phyloP scores from a whole-genome alignment of 2,888 invertebrate species.

The Notocelia uddmanniana region DNA sequence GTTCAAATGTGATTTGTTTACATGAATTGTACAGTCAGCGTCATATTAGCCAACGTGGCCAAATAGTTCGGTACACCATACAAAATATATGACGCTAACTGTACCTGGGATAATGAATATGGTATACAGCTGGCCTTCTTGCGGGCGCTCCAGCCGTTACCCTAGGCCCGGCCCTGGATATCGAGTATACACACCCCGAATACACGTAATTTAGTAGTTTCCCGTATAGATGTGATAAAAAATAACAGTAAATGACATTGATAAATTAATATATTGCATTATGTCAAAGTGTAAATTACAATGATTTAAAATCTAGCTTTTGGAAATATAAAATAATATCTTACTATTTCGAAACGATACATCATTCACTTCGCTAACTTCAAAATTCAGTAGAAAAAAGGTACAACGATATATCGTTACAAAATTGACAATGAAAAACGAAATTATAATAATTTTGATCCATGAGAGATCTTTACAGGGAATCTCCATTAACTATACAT shows the following conservation, averaged over 20 bases:
- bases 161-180: too few species aligned
- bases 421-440: slow-evolving; percentile 25
- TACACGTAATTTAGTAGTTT: neutral
- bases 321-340: slow-evolving; percentile 47
- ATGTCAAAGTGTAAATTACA: slow-evolving; percentile 46
- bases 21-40: too few species aligned
- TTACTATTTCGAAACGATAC: slow-evolving; percentile 25
- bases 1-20: too few species aligned
- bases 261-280: slow-evolving; percentile 46
- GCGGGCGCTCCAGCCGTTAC: too few species aligned
- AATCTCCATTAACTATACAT: slow-evolving; percentile 43
- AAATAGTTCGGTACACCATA: too few species aligned
- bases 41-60: too few species aligned
- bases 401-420: slow-evolving; percentile 4
- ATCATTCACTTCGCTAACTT: neutral
- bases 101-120: too few species aligned
- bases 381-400: slow-evolving; percentile 23
- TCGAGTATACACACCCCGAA: too few species aligned
- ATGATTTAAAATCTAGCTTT: slow-evolving; percentile 43
- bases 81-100: too few species aligned
- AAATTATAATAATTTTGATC: slow-evolving; percentile 35
- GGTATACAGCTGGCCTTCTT: too few species aligned
- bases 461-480: slow-evolving; percentile 43
- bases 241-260: slow-evolving; percentile 43
- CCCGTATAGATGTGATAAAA: slow-evolving; percentile 27